Percentiles rank a stretch among this genome's conserved stretches.
Conservation (phyloP, 2,113 vertebrate species). For the Antechinus stuartii region DNA sequence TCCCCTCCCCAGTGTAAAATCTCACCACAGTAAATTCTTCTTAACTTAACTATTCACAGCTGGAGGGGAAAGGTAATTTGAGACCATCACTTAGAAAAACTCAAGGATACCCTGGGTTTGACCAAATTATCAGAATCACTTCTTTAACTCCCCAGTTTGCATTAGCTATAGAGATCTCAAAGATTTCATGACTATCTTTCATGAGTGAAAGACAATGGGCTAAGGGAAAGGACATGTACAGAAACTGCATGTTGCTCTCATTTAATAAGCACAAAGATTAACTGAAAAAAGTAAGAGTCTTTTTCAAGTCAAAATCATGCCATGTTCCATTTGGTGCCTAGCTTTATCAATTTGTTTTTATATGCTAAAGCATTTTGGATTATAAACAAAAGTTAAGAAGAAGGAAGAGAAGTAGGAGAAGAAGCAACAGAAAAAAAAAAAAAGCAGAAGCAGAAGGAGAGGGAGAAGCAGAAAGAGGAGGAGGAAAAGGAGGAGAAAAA, state of each 20-base stretch:
- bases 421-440: not conserved
- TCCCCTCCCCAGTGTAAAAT: not conserved
- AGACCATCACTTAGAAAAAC: not conserved
- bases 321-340: not conserved
- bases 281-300: not conserved
- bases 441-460: too few species aligned
- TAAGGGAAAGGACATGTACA: not conserved
- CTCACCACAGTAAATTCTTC: not conserved
- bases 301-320: not conserved
- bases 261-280: not conserved
- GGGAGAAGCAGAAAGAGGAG: too few species aligned
- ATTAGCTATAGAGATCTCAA: not conserved
- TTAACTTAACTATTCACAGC: not conserved
- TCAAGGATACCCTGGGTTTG: not conserved
- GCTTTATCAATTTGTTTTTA: not conserved
- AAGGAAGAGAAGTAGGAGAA: not conserved
- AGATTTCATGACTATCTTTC: not conserved
- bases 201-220: not conserved
- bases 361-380: not conserved
- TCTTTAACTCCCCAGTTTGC: not conserved
- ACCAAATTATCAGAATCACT: not conserved
- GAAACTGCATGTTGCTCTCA: not conserved
- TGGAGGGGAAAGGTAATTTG: not conserved
- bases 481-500: too few species aligned
- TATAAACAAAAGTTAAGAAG: not conserved